Percentiles rank a stretch among this genome's conserved stretches.
Conservation (phyloP, 2,888 invertebrate species). For the Clusia tigrina region DNA sequence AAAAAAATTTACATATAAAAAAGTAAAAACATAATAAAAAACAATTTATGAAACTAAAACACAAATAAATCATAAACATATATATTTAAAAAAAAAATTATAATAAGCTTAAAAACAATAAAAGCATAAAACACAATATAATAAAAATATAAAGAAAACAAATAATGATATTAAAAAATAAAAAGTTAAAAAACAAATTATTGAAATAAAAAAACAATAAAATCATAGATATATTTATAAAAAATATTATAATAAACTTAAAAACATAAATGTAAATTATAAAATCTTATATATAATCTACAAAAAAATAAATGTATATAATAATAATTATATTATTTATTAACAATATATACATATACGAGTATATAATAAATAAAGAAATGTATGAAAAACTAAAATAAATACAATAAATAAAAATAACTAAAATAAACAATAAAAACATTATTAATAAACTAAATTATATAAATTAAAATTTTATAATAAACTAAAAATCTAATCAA, state of each 20-base stretch:
- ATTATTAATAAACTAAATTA: no score
- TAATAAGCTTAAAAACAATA: no score
- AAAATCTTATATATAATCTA: background rate
- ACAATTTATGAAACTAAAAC: background rate
- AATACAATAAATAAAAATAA: background rate
- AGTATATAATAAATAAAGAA: background rate
- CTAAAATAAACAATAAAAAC: no score
- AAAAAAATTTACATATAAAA: background rate
- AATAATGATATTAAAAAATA: background rate
- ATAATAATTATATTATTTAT: background rate
- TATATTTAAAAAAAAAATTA: no score
- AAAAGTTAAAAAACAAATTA: no score
- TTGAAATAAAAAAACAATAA: no score
- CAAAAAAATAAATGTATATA: background rate
- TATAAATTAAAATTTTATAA: no score
- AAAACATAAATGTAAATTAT: background rate
- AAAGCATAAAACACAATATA: background rate
- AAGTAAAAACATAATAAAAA: background rate
- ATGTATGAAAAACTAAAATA: background rate
- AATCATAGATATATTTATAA: no score
- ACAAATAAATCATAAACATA: conserved; percentile 4
- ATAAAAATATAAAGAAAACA: background rate
- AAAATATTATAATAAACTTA: background rate
- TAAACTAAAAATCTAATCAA: no score
- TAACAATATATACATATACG: no score